Percentiles rank a stretch among this genome's conserved stretches.
Conservation (phyloP, 2,797 vertebrate species). For the Acrocephalus scirpaceus region DNA sequence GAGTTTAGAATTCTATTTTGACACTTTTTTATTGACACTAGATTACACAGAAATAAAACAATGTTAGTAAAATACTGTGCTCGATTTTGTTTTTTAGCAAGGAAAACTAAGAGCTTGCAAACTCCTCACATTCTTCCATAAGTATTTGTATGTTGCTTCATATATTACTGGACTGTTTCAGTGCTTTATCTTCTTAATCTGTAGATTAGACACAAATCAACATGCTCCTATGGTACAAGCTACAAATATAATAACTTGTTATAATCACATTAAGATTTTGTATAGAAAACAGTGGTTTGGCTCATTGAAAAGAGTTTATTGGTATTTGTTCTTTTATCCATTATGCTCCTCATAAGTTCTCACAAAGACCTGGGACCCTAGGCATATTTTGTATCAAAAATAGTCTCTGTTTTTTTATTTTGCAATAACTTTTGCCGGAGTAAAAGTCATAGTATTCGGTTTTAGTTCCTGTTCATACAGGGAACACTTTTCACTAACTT, state of each 20-base stretch:
- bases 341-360: neutral
- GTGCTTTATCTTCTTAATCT: neutral
- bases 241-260: neutral
- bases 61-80: neutral
- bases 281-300: neutral
- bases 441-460: neutral
- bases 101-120: neutral
- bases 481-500: neutral
- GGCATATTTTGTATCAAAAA: neutral
- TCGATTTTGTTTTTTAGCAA: neutral
- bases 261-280: neutral
- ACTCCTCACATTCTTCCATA: neutral
- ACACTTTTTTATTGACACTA: neutral
- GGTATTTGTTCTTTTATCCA: neutral
- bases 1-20: neutral
- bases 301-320: neutral
- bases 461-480: neutral
- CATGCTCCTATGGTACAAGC: rapidly evolving
- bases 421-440: neutral
- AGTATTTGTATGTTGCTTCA: neutral
- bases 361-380: rapidly evolving
- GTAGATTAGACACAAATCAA: neutral
- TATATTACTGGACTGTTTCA: neutral
- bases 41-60: neutral
- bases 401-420: neutral